Conservation (phyloP, 1,140 invertebrate genomes). For the Ceratina calcarata region DNA sequence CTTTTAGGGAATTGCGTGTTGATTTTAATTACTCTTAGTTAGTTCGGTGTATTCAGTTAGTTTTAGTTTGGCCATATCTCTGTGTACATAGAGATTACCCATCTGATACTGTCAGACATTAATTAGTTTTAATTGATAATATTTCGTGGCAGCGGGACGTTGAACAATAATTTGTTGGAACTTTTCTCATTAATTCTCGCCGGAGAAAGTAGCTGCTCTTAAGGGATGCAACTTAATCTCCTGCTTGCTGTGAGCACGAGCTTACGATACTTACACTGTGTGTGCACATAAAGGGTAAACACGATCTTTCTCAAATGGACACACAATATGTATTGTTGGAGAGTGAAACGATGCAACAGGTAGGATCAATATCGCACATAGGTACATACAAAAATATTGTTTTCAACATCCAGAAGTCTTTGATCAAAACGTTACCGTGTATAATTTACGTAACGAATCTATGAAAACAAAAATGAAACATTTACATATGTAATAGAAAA, state of each 20-base stretch:
- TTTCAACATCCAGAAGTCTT: background rate
- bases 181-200: conserved; percentile 4
- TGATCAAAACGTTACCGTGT: no score
- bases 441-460: no score
- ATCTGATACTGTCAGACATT: background rate
- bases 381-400: conserved; percentile 8
- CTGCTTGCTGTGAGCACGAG: background rate
- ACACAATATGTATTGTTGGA: background rate
- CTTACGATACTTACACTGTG: background rate
- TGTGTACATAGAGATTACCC: no score
- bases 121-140: conserved; percentile 18
- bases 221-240: conserved; percentile 4
- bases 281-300: no score
- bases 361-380: conserved; percentile 29
- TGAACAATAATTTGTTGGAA: background rate
- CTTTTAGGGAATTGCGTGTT: background rate
- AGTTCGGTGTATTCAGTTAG: no score
- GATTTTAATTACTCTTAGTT: no score
- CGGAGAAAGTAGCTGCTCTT: background rate
- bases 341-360: conserved; percentile 32
- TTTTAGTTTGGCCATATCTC: no score
- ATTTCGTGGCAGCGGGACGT: background rate
- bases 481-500: no score
- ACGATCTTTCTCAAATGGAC: background rate
- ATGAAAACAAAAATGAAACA: no score